Evolutionary conservation across 2,797 vertebrate species (phyloP), one percentile per base, ranked within the genome.

Genomic region (Oryzias sinensis): DNA sequence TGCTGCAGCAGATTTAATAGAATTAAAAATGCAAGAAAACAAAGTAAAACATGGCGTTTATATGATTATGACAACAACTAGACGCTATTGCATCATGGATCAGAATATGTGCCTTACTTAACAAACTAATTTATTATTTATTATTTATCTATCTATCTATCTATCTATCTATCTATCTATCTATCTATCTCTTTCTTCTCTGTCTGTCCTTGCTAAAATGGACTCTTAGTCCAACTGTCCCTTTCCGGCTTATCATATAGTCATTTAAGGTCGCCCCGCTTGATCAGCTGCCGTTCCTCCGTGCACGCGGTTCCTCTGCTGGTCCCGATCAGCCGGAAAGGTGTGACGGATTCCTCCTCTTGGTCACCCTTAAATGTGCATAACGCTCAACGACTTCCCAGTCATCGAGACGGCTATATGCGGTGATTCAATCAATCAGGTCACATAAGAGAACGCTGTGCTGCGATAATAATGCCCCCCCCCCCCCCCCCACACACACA

Each of bases 351-450:
- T 41, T 41, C 16, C 72, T 71, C 80, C 64, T 57, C 24, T 62
- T 49, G 49, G 79, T 76, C 82, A 65, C 49, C 83, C 86, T 89
- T 86, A 86, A 89, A 74, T 76, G 53, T 55, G 41, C 46, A 59
- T 71, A 37, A 37, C 56, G 65, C 68, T 18, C 44, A 40, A 79
- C 68, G 70, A 70, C 80, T 81, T 82, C 68, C 79, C 80, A 79
- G 77, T 83, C 81, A 76, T 41, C 43, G 56, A 64, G 37, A 43
- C 22, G 4, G 66, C 67, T 87, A 77, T 86, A 83, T 82, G 61
- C 63, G 74, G 74, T 78, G 74, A 79, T 66, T 53, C 72, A 74
- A 77, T 88, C 87, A 88, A 84, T 87, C 72, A 79, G 68, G 65
- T 69, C 68, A 74, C 53, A 64, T 61, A 59, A 72, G 53, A 59